Percentiles rank a stretch among this genome's conserved stretches.
phyloP scores from a whole-genome alignment of 2,797 vertebrate genomes.

The Rhabdomys pumilio region DNA sequence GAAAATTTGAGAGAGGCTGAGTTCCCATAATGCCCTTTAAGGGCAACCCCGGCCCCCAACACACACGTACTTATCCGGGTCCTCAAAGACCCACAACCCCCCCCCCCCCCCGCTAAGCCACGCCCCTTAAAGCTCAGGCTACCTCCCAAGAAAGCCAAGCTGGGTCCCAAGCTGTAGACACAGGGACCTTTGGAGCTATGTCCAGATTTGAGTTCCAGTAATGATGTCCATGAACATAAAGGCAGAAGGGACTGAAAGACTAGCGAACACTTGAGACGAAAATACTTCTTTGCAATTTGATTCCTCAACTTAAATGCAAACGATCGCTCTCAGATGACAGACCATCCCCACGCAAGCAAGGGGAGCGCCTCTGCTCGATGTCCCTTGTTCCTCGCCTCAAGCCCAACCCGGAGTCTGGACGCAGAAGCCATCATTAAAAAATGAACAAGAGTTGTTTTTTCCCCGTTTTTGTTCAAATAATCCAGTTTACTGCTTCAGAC shows the following conservation, averaged over 20 bases:
- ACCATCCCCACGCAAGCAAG: background rate
- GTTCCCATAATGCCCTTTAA: background rate
- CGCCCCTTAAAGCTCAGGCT: background rate
- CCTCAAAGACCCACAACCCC: background rate
- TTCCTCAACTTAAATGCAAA: background rate
- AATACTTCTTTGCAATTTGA: background rate
- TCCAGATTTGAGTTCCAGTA: background rate
- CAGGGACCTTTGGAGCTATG: background rate
- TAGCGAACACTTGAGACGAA: background rate
- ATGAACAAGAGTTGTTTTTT: conserved; percentile 76
- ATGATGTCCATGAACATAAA: background rate
- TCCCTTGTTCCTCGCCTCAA: conserved; percentile 27
- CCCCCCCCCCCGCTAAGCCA: background rate
- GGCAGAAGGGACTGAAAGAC: background rate
- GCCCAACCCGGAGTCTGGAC: conserved; percentile 51
- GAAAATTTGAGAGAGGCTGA: background rate
- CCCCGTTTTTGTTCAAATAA: conserved; percentile 86
- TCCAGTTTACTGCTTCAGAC: conserved; percentile 88
- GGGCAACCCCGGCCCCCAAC: background rate
- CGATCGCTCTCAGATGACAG: fast-evolving
- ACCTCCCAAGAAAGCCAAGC: background rate
- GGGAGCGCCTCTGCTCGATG: background rate
- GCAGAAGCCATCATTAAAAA: conserved; percentile 83
- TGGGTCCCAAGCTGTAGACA: no score
- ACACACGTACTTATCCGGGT: no score